Evolutionary conservation across 2,888 invertebrate genomes (phyloP), one percentile per base, ranked within the genome.

Genomic region (Carcina quercana): DNA sequence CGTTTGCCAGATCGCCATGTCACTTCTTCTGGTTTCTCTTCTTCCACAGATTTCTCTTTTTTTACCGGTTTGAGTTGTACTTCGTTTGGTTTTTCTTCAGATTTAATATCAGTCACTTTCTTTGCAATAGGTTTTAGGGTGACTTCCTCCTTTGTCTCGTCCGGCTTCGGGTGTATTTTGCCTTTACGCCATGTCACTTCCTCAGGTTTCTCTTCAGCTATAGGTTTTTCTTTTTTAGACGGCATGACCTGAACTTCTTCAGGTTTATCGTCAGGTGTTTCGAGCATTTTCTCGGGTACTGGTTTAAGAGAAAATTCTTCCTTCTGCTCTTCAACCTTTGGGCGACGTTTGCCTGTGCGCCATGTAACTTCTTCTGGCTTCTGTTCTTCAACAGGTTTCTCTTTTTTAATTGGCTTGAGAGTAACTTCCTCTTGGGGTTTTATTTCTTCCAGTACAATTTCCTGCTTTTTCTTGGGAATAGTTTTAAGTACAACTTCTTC

Each of bases 301-400:
- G 87, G 85, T 38, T 87, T 86, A 0, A 86, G 53, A n/a, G 59
- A 55, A 0, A 86, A 72, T 45, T 83, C 75, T 51, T 86, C 84
- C 26, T 66, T 69, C 52, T 50, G 65, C 54, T 38, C 63, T 58
- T 78, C 66, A 34, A 67, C 67, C 8, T 63, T 49, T 22, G 70
- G 70, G 2, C 57, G 55, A 30, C 61, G 66, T 32, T 59, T 66
- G 2, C 73, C 73, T 6, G 49, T 57, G 25, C 49, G 69, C 66
- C 55, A 71, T 49, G 59, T 51, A 5, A 62, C 58, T 32, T 71
- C 66, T 28, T 70, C 47, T 3, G 65, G 59, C 15, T 43, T 38
- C 10, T 38, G 30, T 13, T 57, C 56, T 32, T 60, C 58, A 13
- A 47, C 15, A 1, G 59, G 37, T 36, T 61, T 56, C 22, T 44